Conservation (phyloP, 2,797 vertebrate genomes). For the Mallotus villosus region DNA sequence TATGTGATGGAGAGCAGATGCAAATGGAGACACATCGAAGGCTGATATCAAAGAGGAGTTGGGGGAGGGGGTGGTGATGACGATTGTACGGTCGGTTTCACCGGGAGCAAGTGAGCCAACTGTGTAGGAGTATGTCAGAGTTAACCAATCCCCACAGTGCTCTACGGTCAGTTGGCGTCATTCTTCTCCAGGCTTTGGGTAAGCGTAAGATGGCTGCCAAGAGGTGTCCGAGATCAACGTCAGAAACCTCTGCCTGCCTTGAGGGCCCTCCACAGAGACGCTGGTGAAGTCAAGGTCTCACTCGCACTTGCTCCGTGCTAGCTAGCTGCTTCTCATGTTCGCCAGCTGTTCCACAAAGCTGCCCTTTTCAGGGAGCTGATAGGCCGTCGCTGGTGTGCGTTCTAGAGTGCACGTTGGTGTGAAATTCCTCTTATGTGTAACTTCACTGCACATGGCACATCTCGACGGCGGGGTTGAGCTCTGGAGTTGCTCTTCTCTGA, state of each 20-base stretch:
- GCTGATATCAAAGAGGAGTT: not conserved
- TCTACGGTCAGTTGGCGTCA: not conserved
- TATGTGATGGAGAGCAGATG: not conserved
- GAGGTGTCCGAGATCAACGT: not conserved
- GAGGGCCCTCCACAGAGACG: not conserved
- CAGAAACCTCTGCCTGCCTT: not conserved
- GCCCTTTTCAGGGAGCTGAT: slow-evolving; percentile 10
- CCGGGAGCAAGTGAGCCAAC: too few relatives aligned
- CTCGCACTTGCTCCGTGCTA: not conserved
- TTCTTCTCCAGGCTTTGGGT: not conserved
- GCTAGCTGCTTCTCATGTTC: slow-evolving; percentile 8
- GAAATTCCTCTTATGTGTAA: slow-evolving; percentile 22
- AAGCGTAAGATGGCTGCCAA: too few relatives aligned
- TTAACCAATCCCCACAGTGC: too few relatives aligned
- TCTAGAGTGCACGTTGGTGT: slow-evolving; percentile 12
- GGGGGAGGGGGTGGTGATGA: not conserved
- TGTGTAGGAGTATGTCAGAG: too few relatives aligned
- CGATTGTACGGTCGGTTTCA: too few relatives aligned
- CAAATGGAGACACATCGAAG: not conserved
- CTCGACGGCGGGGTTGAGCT: not conserved
- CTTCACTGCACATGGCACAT: slow-evolving; percentile 21
- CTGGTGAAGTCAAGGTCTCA: not conserved
- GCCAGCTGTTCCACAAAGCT: slow-evolving; percentile 23
- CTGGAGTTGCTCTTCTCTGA: slow-evolving; percentile 11
- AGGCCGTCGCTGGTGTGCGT: slow-evolving; percentile 4